Base-by-base conservation (phyloP, 2,113 vertebrate genomes). In the Nycticryphes semicollaris region DNA sequence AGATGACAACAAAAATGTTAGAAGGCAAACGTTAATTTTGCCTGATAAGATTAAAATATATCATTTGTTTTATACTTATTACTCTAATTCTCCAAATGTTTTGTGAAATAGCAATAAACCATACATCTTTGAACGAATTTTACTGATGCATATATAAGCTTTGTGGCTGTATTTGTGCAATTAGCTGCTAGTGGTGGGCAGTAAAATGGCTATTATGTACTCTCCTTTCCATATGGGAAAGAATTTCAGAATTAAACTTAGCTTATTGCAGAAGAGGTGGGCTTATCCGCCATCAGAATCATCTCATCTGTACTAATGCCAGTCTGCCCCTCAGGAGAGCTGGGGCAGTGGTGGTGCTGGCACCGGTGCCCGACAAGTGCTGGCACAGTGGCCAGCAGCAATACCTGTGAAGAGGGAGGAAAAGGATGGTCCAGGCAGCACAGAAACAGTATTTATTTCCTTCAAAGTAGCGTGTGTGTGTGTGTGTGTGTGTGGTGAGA, bases 11-110 rank as follows among this genome's bases (percentile, higher is more conserved):
- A 51, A 57, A 78, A 82, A 62, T 27, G 15, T 57, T 84, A 57
- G 70, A 89, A 82, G 33, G 41, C 57, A 88, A 33, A 78, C 15
- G 28, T 92, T 89, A 82, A 90, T 89, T 87, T 75, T 87, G 53
- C 66, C 50, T 64, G 35, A 68, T 89, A 62, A 66, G 48, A 82
- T 94, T 53, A 75, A 89, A 92, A 95, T 72, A 51, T 19, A 70
- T 78, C 0, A 87, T 92, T 94, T 89, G 45, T 60, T 94, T 89
- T 87, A 86, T 86, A 72, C 62, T 94, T 89, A 91, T 24, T 95
- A 72, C 89, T 81, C 81, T 82, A 78, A 86, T 93, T 84, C 70
- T 82, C 83, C 14, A 76, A 96, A 87, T 93, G 89, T 87, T 96
- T 92, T 91, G 35, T 25, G 70, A 91, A 93, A 91, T 69, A 82